Conservation (phyloP, 2,113 vertebrate species). For the Phylloscopus trochiloides region DNA sequence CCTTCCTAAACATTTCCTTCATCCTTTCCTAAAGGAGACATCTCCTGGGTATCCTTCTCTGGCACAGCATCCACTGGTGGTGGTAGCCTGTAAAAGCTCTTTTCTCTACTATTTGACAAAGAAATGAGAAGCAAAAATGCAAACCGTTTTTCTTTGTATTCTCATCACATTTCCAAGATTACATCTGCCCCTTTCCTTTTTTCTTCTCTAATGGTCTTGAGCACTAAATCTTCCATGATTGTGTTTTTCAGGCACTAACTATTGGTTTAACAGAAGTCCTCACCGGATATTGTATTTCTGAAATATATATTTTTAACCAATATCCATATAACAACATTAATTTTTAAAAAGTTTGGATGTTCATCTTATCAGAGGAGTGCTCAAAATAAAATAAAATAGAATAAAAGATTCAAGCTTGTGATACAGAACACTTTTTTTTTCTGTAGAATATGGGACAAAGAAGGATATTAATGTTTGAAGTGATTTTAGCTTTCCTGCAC, state of each 20-base stretch:
- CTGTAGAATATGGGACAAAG: constrained; percentile 19
- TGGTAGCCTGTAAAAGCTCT: not conserved
- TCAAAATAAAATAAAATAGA: constrained; percentile 47
- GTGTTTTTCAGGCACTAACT: not conserved
- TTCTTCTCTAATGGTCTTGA: not conserved
- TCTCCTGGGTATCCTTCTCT: not conserved
- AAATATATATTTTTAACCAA: not conserved
- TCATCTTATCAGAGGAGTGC: constrained; percentile 25
- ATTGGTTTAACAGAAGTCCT: not conserved
- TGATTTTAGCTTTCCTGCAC: constrained; percentile 36
- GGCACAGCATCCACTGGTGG: not conserved
- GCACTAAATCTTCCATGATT: not conserved
- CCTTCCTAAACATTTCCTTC: not conserved
- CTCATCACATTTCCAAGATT: not conserved
- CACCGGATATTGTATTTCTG: not conserved
- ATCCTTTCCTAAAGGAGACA: not conserved
- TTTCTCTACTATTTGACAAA: not conserved
- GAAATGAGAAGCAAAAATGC: not conserved
- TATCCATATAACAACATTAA: not conserved
- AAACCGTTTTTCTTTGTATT: not conserved
- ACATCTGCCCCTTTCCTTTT: not conserved
- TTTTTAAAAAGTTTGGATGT: constrained; percentile 9
- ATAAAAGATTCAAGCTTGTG: constrained; percentile 30
- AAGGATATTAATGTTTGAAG: constrained; percentile 37
- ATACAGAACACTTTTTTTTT: constrained; percentile 4